Conservation (phyloP, 2,113 vertebrate genomes). For the Pogonocichla stellata region DNA sequence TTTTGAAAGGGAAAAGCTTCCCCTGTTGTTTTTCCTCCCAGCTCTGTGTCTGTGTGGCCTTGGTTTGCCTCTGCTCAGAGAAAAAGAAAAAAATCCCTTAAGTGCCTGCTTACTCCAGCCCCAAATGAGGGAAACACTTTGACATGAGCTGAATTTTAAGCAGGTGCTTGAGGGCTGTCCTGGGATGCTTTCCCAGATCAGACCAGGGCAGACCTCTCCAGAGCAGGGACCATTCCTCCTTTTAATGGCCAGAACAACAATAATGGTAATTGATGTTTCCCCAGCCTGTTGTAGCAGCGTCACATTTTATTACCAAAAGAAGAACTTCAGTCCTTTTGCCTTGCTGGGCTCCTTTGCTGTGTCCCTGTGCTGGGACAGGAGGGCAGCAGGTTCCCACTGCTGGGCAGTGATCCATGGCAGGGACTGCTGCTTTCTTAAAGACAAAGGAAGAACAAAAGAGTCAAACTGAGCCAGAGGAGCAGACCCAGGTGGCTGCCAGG, state of each 20-base stretch:
- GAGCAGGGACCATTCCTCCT: conserved; percentile 9
- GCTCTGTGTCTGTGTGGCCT: neutral
- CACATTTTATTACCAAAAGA: neutral
- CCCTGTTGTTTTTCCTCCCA: neutral
- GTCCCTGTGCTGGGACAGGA: neutral
- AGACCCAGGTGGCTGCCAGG: neutral
- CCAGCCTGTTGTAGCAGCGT: neutral
- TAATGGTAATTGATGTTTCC: conserved; percentile 11
- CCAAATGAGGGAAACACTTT: neutral
- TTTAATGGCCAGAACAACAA: neutral
- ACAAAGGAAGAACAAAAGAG: rapidly evolving
- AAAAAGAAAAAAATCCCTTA: neutral
- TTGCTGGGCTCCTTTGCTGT: neutral
- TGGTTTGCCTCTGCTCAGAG: neutral
- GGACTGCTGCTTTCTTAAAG: rapidly evolving
- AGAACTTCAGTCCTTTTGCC: neutral
- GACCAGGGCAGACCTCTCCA: neutral
- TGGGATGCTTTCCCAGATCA: conserved; percentile 44
- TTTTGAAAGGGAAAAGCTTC: conserved; percentile 2
- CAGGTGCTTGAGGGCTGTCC: neutral
- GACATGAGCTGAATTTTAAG: conserved; percentile 28
- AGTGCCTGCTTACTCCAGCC: neutral
- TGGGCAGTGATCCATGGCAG: neutral
- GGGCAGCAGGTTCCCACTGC: neutral
- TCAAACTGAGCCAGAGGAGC: neutral